These are phyloP conservation scores for Istiophorus platypterus DNA, from an alignment of 2,113 vertebrate genomes.

Conservation along the genomic window DNA sequence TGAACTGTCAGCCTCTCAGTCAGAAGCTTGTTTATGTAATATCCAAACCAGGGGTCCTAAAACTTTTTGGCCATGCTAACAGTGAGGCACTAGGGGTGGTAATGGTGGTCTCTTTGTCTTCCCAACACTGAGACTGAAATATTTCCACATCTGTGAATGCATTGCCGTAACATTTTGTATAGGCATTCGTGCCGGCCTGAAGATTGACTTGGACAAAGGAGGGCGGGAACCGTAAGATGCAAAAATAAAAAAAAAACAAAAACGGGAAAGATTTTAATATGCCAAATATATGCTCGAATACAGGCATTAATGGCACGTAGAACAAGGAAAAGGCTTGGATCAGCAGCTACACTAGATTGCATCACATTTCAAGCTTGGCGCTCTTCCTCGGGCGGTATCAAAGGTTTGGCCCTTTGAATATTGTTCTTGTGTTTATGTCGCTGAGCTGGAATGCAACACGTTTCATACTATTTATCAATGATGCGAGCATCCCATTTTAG, in stretches of 20 bases:
- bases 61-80: constrained; percentile 7
- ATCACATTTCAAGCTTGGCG: too few species aligned
- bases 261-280: too few species aligned
- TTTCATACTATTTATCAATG: too few species aligned
- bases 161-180: neutral
- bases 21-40: neutral
- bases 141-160: neutral
- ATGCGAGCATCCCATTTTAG: neutral
- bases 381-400: too few species aligned
- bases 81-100: neutral
- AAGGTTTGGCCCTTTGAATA: neutral
- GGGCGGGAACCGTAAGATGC: neutral
- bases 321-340: too few species aligned
- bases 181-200: neutral
- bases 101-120: neutral
- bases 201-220: neutral
- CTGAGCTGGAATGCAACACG: neutral
- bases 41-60: neutral
- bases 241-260: too few species aligned
- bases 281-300: too few species aligned
- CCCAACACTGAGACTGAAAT: constrained; percentile 1
- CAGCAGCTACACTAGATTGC: too few species aligned
- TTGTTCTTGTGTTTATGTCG: neutral
- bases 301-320: too few species aligned
- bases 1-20: neutral